These are phyloP conservation scores for Blastobasis adustella DNA, from an alignment of 2,888 invertebrate species.

Conservation along the genomic window DNA sequence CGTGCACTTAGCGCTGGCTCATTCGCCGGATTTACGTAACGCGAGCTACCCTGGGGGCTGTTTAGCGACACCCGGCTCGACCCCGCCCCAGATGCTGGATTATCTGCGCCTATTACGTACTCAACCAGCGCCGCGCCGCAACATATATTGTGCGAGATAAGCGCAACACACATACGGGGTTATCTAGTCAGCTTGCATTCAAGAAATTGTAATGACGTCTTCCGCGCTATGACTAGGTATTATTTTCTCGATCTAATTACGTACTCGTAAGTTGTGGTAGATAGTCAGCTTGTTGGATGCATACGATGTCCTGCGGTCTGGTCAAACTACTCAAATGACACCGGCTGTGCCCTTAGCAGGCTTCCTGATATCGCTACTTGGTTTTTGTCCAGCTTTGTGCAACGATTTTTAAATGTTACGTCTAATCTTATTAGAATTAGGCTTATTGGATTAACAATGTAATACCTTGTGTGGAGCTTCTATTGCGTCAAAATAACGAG, in stretches of 20 bases:
- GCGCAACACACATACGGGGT: too few relatives aligned
- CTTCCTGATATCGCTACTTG: not conserved
- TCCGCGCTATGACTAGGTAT: too few relatives aligned
- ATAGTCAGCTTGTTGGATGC: not conserved
- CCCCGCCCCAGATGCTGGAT: conserved; percentile 27
- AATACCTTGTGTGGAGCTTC: not conserved
- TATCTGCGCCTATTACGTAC: too few relatives aligned
- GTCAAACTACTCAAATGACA: conserved; percentile 13
- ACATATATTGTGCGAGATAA: too few relatives aligned
- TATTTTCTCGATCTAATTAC: too few relatives aligned
- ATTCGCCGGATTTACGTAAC: conserved; percentile 49
- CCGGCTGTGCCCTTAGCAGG: conserved; percentile 7
- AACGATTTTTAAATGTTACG: conserved; percentile 2
- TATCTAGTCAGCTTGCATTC: too few relatives aligned
- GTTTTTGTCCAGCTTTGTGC: conserved; percentile 6
- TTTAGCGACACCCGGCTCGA: conserved; percentile 36
- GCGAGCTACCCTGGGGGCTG: conserved; percentile 44
- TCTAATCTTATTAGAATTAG: not conserved
- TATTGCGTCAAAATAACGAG: too few relatives aligned
- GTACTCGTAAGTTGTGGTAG: too few relatives aligned
- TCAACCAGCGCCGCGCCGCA: too few relatives aligned
- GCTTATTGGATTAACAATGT: not conserved
- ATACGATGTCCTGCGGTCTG: not conserved
- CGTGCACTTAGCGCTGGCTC: conserved; percentile 57
- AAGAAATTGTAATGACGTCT: too few relatives aligned